Conservation (phyloP, 2,888 invertebrate species). For the Scrobipalpa costella region DNA sequence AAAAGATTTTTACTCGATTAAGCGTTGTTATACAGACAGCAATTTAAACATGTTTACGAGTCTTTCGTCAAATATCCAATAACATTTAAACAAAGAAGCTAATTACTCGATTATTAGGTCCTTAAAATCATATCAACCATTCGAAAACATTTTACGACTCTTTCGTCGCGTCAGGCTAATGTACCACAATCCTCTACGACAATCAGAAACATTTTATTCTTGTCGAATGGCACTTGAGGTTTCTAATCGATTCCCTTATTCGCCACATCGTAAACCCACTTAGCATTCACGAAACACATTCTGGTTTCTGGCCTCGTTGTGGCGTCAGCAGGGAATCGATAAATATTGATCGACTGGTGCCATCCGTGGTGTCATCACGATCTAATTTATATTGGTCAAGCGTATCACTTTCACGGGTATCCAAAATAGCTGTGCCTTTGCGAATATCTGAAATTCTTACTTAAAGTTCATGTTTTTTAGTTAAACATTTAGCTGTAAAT, state of each 20-base stretch:
- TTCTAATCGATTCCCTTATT: constrained; percentile 46
- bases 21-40: too few relatives aligned
- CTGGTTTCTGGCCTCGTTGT: constrained; percentile 38
- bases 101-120: too few relatives aligned
- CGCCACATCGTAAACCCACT: constrained; percentile 40
- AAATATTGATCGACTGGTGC: constrained; percentile 25
- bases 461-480: too few relatives aligned
- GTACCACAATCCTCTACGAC: too few relatives aligned
- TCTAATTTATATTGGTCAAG: constrained; percentile 40
- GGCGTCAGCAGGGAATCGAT: constrained; percentile 29
- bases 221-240: constrained; percentile 28
- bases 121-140: too few relatives aligned
- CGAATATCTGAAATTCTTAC: not conserved
- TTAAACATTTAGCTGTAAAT: too few relatives aligned
- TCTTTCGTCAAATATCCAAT: too few relatives aligned
- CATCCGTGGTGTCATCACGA: constrained; percentile 42
- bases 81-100: too few relatives aligned
- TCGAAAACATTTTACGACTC: too few relatives aligned
- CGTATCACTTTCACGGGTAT: constrained; percentile 40
- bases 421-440: not conserved
- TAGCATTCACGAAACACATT: constrained; percentile 45
- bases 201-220: not conserved
- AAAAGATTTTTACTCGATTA: too few relatives aligned
- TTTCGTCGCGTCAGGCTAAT: too few relatives aligned
- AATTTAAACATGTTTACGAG: too few relatives aligned